Base-by-base conservation (phyloP, 2,797 vertebrate genomes). In the Okamejei kenojei region DNA sequence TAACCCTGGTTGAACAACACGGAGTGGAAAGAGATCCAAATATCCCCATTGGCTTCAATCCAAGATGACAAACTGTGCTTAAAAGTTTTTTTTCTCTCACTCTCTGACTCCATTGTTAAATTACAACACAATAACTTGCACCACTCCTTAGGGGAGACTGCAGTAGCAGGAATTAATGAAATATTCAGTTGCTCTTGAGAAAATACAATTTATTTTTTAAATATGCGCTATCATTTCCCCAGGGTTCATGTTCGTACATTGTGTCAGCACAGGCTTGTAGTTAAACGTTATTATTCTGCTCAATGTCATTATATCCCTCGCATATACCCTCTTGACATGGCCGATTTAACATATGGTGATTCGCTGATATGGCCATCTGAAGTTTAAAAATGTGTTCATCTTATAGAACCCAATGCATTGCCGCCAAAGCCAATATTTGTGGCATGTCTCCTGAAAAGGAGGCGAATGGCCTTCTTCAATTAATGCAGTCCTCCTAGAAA, bases 131-230 rank as follows among this genome's bases (percentile, higher is more conserved):
- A 86, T 63, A 63, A 63, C 61, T 86, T 61, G 26, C n/a, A 29
- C n/a, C 58, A 63, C 4, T 63, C 11, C 58, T 15, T 9, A 63
- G 58, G 74, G 9, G 29, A n/a, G 26, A 76, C 26, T 77, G 26
- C 74, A 77, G 74, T 9, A 63, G 58, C 11, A 29, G 1, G 6
- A 86, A 86, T 32, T 86, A 86, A 86, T 86, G 29, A 86, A 86
- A 86, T 86, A 86, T 86, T 63, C 58, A 15, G 63, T 86, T 63
- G 32, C 82, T 63, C 82, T 2, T 15, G 82, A 63, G 82, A 32
- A n/a, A 17, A 17, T 32, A 86, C 23, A 86, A 86, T 84, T 84
- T 63, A 86, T 58, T 86, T 84, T 84, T 63, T 26, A n/a, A 86
- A n/a, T 86, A 58, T 86, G 1, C 13, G 29, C 58, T n/a, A 5